These are phyloP conservation scores for Parapristionchus giblindavisi DNA, from an alignment of 2,888 invertebrate species.

Conservation along the genomic window DNA sequence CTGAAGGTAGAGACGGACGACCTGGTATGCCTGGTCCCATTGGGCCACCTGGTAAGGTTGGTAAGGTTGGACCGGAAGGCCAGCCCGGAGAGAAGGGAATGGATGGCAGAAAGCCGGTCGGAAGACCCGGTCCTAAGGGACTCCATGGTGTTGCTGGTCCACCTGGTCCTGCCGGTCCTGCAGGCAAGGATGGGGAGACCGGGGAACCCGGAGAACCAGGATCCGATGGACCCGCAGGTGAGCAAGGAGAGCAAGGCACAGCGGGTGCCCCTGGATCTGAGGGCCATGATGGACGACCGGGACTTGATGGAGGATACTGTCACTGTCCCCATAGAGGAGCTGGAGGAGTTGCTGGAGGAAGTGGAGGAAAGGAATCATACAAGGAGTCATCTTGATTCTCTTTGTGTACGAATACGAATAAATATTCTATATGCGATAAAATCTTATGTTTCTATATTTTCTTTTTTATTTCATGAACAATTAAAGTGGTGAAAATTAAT, in stretches of 20 bases:
- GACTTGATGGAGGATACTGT: slow-evolving; percentile 41
- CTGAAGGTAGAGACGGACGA: slow-evolving; percentile 44
- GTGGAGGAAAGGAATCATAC: slow-evolving; percentile 23
- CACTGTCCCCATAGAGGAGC: slow-evolving; percentile 43
- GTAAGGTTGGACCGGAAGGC: slow-evolving; percentile 53
- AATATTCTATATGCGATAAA: no score
- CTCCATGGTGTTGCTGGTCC: slow-evolving; percentile 49
- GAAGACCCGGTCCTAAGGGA: slow-evolving; percentile 65
- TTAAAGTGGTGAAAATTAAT: no score
- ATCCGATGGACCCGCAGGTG: slow-evolving; percentile 10
- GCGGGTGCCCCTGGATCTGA: slow-evolving; percentile 55
- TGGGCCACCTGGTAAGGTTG: slow-evolving; percentile 61
- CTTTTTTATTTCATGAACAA: no score
- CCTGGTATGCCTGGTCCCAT: slow-evolving; percentile 29
- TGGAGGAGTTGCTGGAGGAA: neutral
- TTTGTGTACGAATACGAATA: no score
- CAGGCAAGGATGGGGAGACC: slow-evolving; percentile 59
- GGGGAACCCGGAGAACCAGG: slow-evolving; percentile 8
- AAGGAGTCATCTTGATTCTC: no score
- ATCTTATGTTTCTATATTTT: no score
- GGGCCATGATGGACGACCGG: slow-evolving; percentile 53
- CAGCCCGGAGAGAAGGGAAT: slow-evolving; percentile 64
- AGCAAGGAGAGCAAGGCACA: slow-evolving; percentile 40
- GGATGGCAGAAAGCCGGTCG: slow-evolving; percentile 65
- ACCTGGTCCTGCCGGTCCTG: slow-evolving; percentile 47